These are phyloP conservation scores for Petrolisthes manimaculis DNA, from an alignment of 2,888 invertebrate genomes.

Conservation along the genomic window DNA sequence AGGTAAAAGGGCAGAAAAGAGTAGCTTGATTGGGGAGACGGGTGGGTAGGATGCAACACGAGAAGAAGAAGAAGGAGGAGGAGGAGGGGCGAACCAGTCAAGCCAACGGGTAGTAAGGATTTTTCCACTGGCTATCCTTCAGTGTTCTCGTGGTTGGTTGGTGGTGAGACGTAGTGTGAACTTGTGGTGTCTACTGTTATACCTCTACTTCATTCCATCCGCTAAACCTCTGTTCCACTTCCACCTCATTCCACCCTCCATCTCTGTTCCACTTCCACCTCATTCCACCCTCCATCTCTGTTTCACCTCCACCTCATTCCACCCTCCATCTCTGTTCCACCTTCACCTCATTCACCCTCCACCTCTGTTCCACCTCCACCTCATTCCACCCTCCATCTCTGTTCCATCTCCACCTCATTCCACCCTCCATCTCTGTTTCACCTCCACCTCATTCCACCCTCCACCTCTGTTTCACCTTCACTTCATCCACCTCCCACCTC, in stretches of 20 bases:
- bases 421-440: neutral
- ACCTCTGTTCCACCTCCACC: neutral
- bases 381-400: neutral
- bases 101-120: neutral
- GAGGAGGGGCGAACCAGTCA: slow-evolving; percentile 3
- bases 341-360: neutral
- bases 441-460: neutral
- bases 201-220: neutral
- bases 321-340: too few relatives aligned
- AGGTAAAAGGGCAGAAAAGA: neutral
- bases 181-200: neutral
- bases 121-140: neutral
- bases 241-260: neutral
- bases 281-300: neutral
- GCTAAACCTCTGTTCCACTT: too few relatives aligned
- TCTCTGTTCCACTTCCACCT: neutral
- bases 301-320: neutral
- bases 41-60: neutral
- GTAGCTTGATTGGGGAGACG: neutral
- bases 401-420: neutral
- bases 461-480: neutral
- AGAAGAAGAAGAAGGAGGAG: neutral
- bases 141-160: neutral
- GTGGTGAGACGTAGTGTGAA: too few relatives aligned
- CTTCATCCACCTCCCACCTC: neutral